phyloP scores from a whole-genome alignment of 2,888 invertebrate genomes.

The Synergus gifuensis region DNA sequence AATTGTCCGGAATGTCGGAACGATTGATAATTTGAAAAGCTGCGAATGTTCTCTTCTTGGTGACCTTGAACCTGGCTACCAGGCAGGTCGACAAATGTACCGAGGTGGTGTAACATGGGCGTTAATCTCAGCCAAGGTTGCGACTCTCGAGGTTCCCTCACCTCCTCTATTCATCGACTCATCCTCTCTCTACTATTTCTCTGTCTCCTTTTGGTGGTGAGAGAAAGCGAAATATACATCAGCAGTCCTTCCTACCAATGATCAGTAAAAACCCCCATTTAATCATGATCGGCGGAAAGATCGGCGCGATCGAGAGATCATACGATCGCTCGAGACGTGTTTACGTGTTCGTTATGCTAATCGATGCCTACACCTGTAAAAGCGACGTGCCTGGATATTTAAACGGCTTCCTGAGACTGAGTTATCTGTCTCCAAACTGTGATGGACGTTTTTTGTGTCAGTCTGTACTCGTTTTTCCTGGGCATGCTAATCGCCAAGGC shows the following conservation, averaged over 20 bases:
- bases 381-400: constrained; percentile 47
- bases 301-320: constrained; percentile 66
- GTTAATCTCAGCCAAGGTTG: constrained; percentile 72
- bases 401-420: constrained; percentile 48
- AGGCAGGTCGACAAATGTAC: constrained; percentile 61
- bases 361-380: constrained; percentile 72
- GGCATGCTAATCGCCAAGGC: constrained; percentile 20
- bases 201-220: constrained; percentile 37
- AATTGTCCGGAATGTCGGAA: constrained; percentile 26
- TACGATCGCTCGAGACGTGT: constrained; percentile 60
- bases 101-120: constrained; percentile 67
- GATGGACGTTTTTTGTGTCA: constrained; percentile 46
- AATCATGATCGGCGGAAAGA: constrained; percentile 65
- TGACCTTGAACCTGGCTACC: constrained; percentile 69
- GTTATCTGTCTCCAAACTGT: constrained; percentile 47
- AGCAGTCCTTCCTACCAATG: constrained; percentile 34
- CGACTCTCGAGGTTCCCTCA: constrained; percentile 44
- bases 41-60: constrained; percentile 40
- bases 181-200: constrained; percentile 42
- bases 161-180: neutral
- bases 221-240: constrained; percentile 40
- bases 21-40: constrained; percentile 46
- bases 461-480: constrained; percentile 42
- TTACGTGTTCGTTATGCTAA: constrained; percentile 72
- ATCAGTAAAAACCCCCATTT: constrained; percentile 59